phyloP scores from a whole-genome alignment of 1,140 invertebrate species.

The Aphelenchoides avenae region DNA sequence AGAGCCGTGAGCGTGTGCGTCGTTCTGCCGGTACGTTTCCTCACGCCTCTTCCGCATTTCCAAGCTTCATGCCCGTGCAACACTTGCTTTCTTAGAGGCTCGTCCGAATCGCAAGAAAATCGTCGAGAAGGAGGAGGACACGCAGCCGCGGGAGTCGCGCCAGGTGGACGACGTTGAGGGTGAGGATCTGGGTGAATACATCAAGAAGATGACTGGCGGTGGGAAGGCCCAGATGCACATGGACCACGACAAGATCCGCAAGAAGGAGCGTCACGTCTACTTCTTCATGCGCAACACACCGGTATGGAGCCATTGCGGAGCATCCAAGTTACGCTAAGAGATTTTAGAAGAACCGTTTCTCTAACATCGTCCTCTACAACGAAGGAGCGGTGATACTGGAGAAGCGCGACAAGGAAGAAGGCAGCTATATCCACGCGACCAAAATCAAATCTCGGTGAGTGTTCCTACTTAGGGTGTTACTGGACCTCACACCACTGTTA shows the following conservation, averaged over 20 bases:
- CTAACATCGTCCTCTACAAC: constrained; percentile 22
- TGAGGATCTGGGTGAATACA: constrained; percentile 19
- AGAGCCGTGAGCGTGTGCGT: too few species aligned
- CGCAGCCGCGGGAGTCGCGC: too few species aligned
- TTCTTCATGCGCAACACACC: constrained; percentile 26
- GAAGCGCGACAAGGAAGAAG: constrained; percentile 7
- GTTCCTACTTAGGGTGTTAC: too few species aligned
- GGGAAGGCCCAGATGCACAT: constrained; percentile 22
- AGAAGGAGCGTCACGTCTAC: constrained; percentile 22
- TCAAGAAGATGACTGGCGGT: constrained; percentile 21
- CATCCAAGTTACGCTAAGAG: neutral
- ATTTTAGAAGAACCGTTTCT: constrained; percentile 25
- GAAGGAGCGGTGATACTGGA: constrained; percentile 22
- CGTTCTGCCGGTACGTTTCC: too few species aligned
- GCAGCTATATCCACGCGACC: constrained; percentile 16
- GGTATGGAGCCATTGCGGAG: neutral
- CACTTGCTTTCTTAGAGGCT: too few species aligned
- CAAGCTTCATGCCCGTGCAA: too few species aligned
- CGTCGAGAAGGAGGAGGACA: constrained; percentile 67
- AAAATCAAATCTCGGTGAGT: constrained; percentile 12
- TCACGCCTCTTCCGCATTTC: too few species aligned
- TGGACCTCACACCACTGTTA: too few species aligned
- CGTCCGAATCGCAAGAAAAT: too few species aligned
- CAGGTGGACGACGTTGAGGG: too few species aligned
- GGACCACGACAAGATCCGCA: constrained; percentile 14